A percentile compares a stretch with the other conserved stretches of the same genome.
These are phyloP conservation scores for Drosophila repletoides DNA, from an alignment of 1,140 invertebrate genomes.

Conservation along the genomic window DNA sequence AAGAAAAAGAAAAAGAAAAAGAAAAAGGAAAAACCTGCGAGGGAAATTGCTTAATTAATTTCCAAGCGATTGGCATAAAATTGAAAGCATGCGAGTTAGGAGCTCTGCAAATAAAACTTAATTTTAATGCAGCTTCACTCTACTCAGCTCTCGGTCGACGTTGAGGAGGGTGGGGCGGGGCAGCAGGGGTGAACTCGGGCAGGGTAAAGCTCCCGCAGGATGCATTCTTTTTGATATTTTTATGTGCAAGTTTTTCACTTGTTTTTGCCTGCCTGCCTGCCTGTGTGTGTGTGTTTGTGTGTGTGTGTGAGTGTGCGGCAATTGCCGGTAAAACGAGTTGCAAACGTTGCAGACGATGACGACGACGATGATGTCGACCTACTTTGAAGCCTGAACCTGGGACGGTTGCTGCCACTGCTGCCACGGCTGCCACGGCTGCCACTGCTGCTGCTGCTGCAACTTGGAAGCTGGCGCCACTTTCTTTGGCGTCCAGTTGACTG, in stretches of 20 bases:
- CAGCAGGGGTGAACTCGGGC: neutral
- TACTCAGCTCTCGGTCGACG: constrained; percentile 4
- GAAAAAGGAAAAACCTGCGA: constrained; percentile 35
- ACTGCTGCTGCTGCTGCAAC: constrained; percentile 14
- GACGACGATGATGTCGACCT: constrained; percentile 53
- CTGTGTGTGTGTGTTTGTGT: constrained; percentile 9
- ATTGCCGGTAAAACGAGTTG: constrained; percentile 67
- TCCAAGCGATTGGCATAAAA: constrained; percentile 49
- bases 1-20: neutral
- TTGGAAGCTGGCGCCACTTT: constrained; percentile 61
- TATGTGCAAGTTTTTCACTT: constrained; percentile 46
- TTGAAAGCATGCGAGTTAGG: constrained; percentile 39
- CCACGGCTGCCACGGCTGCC: neutral
- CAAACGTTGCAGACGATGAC: constrained; percentile 34
- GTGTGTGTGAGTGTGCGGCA: constrained; percentile 15
- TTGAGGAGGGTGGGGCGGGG: neutral
- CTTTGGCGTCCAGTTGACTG: constrained; percentile 74
- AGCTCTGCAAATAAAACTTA: constrained; percentile 60
- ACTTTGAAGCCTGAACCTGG: constrained; percentile 44
- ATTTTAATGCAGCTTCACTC: constrained; percentile 54
- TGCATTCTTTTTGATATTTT: constrained; percentile 61
- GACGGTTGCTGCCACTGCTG: constrained; percentile 18
- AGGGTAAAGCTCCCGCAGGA: constrained; percentile 47
- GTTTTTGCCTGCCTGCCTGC: no score
- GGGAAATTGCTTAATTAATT: constrained; percentile 75